Conservation (phyloP, 2,797 vertebrate genomes). For the Euphonia xanthogaster region DNA sequence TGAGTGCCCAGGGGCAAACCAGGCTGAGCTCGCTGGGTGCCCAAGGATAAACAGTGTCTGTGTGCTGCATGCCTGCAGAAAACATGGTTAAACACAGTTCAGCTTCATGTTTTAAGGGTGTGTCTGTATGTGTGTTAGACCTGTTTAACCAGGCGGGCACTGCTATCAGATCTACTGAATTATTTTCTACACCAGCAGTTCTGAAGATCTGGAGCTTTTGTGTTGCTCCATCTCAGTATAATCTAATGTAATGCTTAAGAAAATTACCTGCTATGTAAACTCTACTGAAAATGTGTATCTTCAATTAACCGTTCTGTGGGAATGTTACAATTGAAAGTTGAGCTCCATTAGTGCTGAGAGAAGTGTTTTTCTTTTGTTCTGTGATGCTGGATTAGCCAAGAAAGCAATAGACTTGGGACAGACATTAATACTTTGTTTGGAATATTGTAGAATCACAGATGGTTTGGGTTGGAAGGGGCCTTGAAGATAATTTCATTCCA, state of each 20-base stretch:
- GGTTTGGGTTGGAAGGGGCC: neutral
- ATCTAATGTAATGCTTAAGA: neutral
- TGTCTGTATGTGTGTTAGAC: neutral
- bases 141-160: neutral
- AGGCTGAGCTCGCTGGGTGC: accelerated
- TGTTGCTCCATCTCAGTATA: neutral
- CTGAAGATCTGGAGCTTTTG: neutral
- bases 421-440: neutral
- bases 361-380: neutral
- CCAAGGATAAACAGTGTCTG: accelerated
- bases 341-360: neutral
- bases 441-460: neutral
- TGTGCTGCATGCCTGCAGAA: neutral
- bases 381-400: neutral
- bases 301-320: neutral
- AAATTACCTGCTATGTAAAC: neutral
- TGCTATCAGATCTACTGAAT: neutral
- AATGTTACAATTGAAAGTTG: neutral
- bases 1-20: neutral
- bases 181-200: neutral
- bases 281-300: neutral
- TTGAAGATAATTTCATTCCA: neutral
- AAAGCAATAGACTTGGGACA: neutral
- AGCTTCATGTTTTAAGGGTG: accelerated
- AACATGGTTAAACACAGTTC: accelerated